These are phyloP conservation scores for Lates japonicus DNA, from an alignment of 2,797 vertebrate species.

Conservation along the genomic window DNA sequence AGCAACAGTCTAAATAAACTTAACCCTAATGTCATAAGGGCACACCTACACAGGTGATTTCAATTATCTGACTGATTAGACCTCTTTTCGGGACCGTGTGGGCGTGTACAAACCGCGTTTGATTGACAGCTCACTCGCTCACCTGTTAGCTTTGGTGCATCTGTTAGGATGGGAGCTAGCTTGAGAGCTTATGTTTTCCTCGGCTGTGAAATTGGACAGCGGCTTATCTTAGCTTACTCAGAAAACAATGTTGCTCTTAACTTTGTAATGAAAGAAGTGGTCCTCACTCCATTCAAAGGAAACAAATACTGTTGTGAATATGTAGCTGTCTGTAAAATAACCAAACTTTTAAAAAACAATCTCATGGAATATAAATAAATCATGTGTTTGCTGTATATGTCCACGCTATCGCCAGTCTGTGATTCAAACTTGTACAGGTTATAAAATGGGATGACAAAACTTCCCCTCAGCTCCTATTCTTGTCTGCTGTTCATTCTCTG, in stretches of 20 bases:
- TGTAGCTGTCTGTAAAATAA: too few species aligned
- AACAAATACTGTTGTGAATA: too few species aligned
- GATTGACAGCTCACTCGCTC: neutral
- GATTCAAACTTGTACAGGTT: constrained; percentile 6
- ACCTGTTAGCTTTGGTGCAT: neutral
- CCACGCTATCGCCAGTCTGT: neutral
- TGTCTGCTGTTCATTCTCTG: neutral
- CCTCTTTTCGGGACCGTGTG: neutral
- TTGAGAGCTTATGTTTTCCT: neutral
- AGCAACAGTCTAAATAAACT: neutral
- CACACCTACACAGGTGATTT: constrained; percentile 7
- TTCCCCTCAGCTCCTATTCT: neutral
- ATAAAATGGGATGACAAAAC: neutral
- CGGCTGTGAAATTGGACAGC: too few species aligned
- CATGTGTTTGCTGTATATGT: neutral
- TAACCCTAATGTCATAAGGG: too few species aligned
- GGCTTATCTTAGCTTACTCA: too few species aligned
- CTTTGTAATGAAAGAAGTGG: too few species aligned
- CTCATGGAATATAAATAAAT: neutral
- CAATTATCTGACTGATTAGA: neutral
- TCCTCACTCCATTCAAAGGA: too few species aligned
- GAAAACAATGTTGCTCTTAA: too few species aligned
- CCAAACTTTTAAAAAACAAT: neutral
- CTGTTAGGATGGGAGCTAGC: neutral
- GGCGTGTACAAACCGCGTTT: neutral